Conservation (phyloP, 2,888 invertebrate genomes). For the Parnassius glacialis region DNA sequence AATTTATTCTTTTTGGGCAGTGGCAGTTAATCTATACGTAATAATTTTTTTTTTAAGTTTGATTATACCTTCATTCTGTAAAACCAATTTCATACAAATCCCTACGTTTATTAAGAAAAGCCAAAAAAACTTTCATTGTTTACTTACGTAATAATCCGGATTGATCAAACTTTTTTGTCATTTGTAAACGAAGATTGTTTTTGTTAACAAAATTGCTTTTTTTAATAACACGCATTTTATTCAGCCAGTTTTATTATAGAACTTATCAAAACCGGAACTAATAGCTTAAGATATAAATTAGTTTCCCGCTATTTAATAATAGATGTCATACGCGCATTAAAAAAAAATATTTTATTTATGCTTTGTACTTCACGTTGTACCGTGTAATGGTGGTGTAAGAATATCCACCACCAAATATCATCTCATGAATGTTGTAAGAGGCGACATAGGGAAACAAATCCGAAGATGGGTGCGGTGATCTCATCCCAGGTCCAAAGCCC, state of each 20-base stretch:
- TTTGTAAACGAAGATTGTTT: slow-evolving; percentile 11
- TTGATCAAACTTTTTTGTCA: slow-evolving; percentile 3
- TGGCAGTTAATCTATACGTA: background rate
- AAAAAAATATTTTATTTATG: too few species aligned
- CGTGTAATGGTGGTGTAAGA: too few species aligned
- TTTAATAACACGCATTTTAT: slow-evolving; percentile 23
- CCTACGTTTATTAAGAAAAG: background rate
- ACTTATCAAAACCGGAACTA: slow-evolving; percentile 4
- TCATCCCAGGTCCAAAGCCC: too few species aligned
- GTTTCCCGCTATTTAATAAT: slow-evolving; percentile 8
- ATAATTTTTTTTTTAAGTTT: background rate
- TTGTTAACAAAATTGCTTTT: slow-evolving; percentile 8
- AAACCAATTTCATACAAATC: slow-evolving; percentile 1
- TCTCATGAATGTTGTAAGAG: too few species aligned
- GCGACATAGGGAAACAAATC: too few species aligned
- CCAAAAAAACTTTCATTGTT: background rate
- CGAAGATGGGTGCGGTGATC: too few species aligned
- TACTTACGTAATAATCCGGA: slow-evolving; percentile 2
- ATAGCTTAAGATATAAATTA: slow-evolving; percentile 7
- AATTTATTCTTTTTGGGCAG: too few species aligned
- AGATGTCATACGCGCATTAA: background rate
- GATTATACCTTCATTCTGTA: background rate
- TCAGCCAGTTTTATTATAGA: slow-evolving; percentile 6
- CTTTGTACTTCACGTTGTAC: too few species aligned
- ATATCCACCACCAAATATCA: too few species aligned